phyloP scores from a whole-genome alignment of 2,113 vertebrate species.

The Nycticebus coucang region DNA sequence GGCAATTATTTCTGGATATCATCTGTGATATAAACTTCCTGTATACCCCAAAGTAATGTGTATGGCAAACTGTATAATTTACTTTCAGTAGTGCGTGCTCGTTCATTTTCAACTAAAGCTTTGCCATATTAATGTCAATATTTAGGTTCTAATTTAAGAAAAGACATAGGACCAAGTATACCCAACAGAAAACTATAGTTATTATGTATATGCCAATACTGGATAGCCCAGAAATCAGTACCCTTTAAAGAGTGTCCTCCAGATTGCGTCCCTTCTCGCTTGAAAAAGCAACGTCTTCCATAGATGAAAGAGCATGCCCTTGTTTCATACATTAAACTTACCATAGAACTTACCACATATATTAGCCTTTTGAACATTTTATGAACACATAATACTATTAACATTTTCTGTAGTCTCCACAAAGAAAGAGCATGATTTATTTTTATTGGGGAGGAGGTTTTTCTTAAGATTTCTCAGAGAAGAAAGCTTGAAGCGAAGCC shows the following conservation, averaged over 20 bases:
- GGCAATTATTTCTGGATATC: slow-evolving; percentile 10
- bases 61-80: not conserved
- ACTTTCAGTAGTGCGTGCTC: not conserved
- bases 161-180: not conserved
- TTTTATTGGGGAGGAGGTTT: not conserved
- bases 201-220: not conserved
- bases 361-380: not conserved
- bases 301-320: not conserved
- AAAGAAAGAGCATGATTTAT: not conserved
- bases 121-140: not conserved
- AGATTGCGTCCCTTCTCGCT: not conserved
- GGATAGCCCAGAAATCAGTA: not conserved
- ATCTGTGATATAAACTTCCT: not conserved
- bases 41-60: not conserved
- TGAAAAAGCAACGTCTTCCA: not conserved
- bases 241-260: not conserved
- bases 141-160: not conserved
- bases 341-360: not conserved
- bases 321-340: not conserved
- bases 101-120: slow-evolving; percentile 11
- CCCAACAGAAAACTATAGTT: not conserved
- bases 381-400: not conserved
- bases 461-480: not conserved
- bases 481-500: not conserved
- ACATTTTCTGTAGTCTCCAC: not conserved